phyloP scores from a whole-genome alignment of 1,140 invertebrate genomes.

The Drosophila tani region DNA sequence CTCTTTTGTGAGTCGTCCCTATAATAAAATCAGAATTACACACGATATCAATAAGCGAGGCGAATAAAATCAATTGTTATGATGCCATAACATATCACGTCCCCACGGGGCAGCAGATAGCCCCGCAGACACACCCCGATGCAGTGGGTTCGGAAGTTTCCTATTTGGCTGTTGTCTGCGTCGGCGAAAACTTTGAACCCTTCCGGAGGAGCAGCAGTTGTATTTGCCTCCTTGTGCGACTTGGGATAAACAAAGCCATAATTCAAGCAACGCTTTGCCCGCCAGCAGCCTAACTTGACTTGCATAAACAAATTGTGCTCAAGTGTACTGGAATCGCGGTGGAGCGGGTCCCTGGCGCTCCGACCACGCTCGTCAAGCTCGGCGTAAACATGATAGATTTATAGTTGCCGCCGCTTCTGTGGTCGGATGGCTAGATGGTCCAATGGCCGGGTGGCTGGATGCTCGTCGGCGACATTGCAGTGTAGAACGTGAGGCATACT shows the following conservation, averaged over 20 bases:
- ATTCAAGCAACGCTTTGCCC: slow-evolving; percentile 77
- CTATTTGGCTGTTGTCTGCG: slow-evolving; percentile 49
- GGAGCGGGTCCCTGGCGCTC: slow-evolving; percentile 4
- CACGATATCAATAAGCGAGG: slow-evolving; percentile 70
- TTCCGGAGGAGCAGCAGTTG: slow-evolving; percentile 32
- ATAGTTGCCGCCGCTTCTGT: slow-evolving; percentile 67
- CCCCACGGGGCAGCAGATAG: slow-evolving; percentile 17
- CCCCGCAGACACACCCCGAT: slow-evolving; percentile 28
- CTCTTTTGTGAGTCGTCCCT: slow-evolving; percentile 21
- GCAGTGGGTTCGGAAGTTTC: slow-evolving; percentile 50
- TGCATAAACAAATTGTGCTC: slow-evolving; percentile 80
- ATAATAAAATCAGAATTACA: slow-evolving; percentile 59
- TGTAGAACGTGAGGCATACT: slow-evolving; percentile 69
- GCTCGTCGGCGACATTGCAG: slow-evolving; percentile 62
- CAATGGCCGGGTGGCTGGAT: neutral
- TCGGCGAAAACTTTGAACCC: slow-evolving; percentile 54
- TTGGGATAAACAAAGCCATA: slow-evolving; percentile 82
- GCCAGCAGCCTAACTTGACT: slow-evolving; percentile 61
- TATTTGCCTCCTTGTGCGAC: slow-evolving; percentile 58
- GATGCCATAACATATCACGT: slow-evolving; percentile 73
- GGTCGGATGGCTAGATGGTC: slow-evolving; percentile 19
- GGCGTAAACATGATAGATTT: slow-evolving; percentile 80
- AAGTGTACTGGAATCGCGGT: slow-evolving; percentile 41
- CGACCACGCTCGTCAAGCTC: slow-evolving; percentile 68
- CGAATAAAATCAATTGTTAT: slow-evolving; percentile 79